A percentile compares a stretch with the other conserved stretches of the same genome.
Conservation (phyloP, 2,113 vertebrate species). For the Lampris incognitus region DNA sequence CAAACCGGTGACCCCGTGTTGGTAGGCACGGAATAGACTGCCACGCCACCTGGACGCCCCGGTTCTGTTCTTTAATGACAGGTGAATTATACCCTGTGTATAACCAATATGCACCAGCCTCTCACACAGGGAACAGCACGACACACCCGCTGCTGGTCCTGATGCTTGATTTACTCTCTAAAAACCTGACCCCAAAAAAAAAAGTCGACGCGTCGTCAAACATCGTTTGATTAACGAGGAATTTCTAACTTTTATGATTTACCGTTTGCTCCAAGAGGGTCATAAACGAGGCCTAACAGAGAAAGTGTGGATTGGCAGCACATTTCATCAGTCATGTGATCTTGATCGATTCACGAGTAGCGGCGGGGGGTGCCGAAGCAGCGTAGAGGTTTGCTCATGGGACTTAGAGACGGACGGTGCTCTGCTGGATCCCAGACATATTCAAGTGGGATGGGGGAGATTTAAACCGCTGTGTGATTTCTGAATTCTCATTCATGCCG, state of each 20-base stretch:
- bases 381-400: not conserved
- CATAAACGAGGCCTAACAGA: slow-evolving; percentile 7
- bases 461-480: too few species aligned
- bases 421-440: too few species aligned
- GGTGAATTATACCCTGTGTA: slow-evolving; percentile 16
- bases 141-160: slow-evolving; percentile 8
- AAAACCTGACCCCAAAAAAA: not conserved
- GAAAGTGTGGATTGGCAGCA: slow-evolving; percentile 6
- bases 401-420: not conserved
- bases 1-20: too few species aligned
- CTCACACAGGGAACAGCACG: slow-evolving; percentile 24
- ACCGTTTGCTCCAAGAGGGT: slow-evolving; percentile 11
- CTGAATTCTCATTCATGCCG: too few species aligned
- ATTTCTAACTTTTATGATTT: slow-evolving; percentile 21
- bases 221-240: slow-evolving; percentile 12
- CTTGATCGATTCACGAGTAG: slow-evolving; percentile 5
- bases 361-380: not conserved
- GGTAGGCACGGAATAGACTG: too few species aligned
- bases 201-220: slow-evolving; percentile 21
- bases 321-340: slow-evolving; percentile 3
- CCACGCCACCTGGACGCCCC: too few species aligned
- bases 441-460: too few species aligned
- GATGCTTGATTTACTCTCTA: slow-evolving; percentile 32
- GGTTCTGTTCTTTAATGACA: not conserved
- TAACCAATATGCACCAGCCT: slow-evolving; percentile 26